These are phyloP conservation scores for Pammene fasciana DNA, from an alignment of 2,888 invertebrate species.

Conservation along the genomic window DNA sequence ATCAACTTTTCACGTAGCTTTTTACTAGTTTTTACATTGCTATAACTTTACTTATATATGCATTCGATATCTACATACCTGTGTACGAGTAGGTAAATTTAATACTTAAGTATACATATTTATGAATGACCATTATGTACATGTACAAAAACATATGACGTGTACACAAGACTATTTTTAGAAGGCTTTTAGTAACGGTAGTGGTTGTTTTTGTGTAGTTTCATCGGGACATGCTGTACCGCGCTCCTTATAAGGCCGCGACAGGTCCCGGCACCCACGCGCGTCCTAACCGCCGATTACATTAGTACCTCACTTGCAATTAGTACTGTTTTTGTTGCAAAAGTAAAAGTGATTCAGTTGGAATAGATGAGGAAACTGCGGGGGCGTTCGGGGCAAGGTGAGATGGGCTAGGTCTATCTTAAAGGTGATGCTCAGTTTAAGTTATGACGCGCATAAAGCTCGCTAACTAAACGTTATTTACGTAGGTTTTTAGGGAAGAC, in stretches of 20 bases:
- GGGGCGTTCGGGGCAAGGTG: background rate
- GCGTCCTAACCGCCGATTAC: slow-evolving; percentile 1
- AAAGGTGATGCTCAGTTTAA: too few species aligned
- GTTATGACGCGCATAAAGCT: too few species aligned
- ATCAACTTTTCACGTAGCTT: too few species aligned
- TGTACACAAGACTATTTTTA: background rate
- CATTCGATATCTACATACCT: too few species aligned
- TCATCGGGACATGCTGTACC: slow-evolving; percentile 14
- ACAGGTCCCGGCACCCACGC: slow-evolving; percentile 28
- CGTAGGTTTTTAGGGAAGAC: too few species aligned
- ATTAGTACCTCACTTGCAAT: slow-evolving; percentile 15
- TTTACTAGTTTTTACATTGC: too few species aligned
- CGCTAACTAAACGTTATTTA: too few species aligned
- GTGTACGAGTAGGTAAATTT: too few species aligned
- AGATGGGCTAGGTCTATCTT: background rate
- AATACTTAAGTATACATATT: too few species aligned
- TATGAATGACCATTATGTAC: too few species aligned
- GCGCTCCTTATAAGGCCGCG: slow-evolving; percentile 25
- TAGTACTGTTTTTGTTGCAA: slow-evolving; percentile 30
- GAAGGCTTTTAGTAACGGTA: slow-evolving; percentile 1
- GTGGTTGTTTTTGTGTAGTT: background rate
- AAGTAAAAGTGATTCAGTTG: slow-evolving; percentile 25
- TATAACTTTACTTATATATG: too few species aligned
- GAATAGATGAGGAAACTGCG: slow-evolving; percentile 16
- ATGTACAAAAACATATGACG: background rate